A percentile compares a stretch with the other conserved stretches of the same genome.
Evolutionary conservation across 2,888 invertebrate species (phyloP).

Genomic region (Xanthia icteritia): DNA sequence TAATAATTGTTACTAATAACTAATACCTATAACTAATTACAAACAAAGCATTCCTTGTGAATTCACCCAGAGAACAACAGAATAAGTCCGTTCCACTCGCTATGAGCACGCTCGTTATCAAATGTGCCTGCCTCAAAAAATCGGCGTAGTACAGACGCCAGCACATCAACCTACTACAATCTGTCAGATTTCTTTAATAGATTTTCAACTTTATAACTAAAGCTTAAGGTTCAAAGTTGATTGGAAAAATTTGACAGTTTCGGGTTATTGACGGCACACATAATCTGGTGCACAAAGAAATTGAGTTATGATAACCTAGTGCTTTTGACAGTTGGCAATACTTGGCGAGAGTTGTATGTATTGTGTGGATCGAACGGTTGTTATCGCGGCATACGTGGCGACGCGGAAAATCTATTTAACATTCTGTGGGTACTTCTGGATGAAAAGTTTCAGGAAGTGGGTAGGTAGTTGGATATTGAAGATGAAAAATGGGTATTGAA

Average conservation of each 20-base stretch:
- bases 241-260: too few relatives aligned
- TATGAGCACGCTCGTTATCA: too few relatives aligned
- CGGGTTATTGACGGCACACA: slow-evolving; percentile 34
- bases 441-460: slow-evolving; percentile 21
- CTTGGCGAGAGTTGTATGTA: slow-evolving; percentile 56
- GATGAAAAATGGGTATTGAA: slow-evolving; percentile 17
- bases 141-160: slow-evolving; percentile 20
- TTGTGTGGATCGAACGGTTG: slow-evolving; percentile 51
- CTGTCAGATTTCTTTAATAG: too few relatives aligned
- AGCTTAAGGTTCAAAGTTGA: too few relatives aligned
- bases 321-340: slow-evolving; percentile 72
- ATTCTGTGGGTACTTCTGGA: slow-evolving; percentile 24
- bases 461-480: background rate
- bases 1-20: too few relatives aligned
- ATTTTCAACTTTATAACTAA: too few relatives aligned
- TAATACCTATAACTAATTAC: too few relatives aligned
- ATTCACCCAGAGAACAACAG: too few relatives aligned
- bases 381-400: slow-evolving; percentile 40
- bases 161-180: too few relatives aligned
- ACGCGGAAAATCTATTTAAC: slow-evolving; percentile 44
- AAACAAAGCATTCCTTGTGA: too few relatives aligned
- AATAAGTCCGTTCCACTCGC: too few relatives aligned
- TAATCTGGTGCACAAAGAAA: slow-evolving; percentile 71
- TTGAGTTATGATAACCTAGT: slow-evolving; percentile 75
- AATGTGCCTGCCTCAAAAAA: slow-evolving; percentile 7